Evolutionary conservation across 2,113 vertebrate species (phyloP).

Genomic region (Hiodon alosoides): DNA sequence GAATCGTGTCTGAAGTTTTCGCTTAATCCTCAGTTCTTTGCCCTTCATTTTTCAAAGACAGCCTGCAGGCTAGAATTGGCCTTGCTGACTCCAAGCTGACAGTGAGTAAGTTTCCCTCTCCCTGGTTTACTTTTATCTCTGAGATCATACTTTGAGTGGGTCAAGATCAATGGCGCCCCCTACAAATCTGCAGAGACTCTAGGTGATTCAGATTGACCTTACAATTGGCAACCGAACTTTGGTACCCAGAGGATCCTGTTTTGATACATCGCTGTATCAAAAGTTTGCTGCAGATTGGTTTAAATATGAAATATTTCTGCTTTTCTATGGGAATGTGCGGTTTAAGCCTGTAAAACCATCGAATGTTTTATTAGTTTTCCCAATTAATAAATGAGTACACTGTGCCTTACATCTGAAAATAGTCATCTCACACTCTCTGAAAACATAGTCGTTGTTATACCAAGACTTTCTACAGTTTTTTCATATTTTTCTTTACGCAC

Average conservation of each 20-base stretch:
- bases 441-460: too few species aligned
- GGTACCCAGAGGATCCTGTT: not conserved
- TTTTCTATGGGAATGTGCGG: not conserved
- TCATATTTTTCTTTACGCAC: too few species aligned
- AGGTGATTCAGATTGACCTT: slow-evolving; percentile 62
- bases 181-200: slow-evolving; percentile 58
- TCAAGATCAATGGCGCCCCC: slow-evolving; percentile 66
- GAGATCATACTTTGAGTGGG: slow-evolving; percentile 60
- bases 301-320: not conserved
- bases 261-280: not conserved
- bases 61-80: slow-evolving; percentile 65
- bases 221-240: slow-evolving; percentile 21
- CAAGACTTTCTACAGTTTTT: too few species aligned
- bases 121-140: slow-evolving; percentile 63
- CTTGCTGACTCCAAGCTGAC: slow-evolving; percentile 63
- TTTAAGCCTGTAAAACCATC: not conserved
- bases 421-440: too few species aligned
- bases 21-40: slow-evolving; percentile 60
- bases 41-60: slow-evolving; percentile 67
- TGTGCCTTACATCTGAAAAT: too few species aligned
- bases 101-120: slow-evolving; percentile 61
- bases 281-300: not conserved
- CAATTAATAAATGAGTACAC: too few species aligned
- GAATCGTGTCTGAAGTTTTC: slow-evolving; percentile 35
- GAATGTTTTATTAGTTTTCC: not conserved